Conservation (phyloP, 2,888 invertebrate genomes). For the Nephrotoma flavescens region DNA sequence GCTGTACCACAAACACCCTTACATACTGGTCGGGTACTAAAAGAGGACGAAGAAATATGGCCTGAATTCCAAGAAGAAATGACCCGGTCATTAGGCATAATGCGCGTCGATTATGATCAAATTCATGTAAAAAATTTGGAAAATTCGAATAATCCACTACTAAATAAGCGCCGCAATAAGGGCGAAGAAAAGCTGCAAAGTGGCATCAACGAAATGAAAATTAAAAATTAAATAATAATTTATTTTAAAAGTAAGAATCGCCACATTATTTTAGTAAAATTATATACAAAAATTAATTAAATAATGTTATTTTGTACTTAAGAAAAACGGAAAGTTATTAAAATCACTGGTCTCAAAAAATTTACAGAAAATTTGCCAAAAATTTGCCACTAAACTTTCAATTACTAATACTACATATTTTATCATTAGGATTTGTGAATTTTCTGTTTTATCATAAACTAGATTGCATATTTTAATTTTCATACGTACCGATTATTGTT, state of each 20-base stretch:
- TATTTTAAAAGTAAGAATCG: not conserved
- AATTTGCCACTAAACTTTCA: too few species aligned
- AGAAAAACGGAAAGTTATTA: not conserved
- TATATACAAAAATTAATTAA: not conserved
- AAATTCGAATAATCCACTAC: slow-evolving; percentile 80
- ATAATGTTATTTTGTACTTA: not conserved
- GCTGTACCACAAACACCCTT: slow-evolving; percentile 91
- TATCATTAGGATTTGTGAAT: too few species aligned
- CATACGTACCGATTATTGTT: not conserved
- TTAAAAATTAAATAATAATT: not conserved
- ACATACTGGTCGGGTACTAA: slow-evolving; percentile 74
- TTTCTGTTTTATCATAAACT: too few species aligned
- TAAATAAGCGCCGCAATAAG: slow-evolving; percentile 66
- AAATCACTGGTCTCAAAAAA: not conserved
- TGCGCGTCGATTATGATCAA: slow-evolving; percentile 95
- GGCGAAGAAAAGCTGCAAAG: slow-evolving; percentile 20
- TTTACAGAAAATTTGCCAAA: not conserved
- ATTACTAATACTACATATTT: too few species aligned
- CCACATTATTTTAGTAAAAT: not conserved
- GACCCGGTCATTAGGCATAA: slow-evolving; percentile 92
- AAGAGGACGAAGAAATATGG: slow-evolving; percentile 89
- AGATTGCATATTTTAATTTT: too few species aligned
- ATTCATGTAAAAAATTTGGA: slow-evolving; percentile 86
- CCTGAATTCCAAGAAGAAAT: slow-evolving; percentile 98
- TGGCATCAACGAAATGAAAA: not conserved